A percentile compares a stretch with the other conserved stretches of the same genome.
phyloP scores from a whole-genome alignment of 1,140 invertebrate species.

The Caenorhabditis briggsae region DNA sequence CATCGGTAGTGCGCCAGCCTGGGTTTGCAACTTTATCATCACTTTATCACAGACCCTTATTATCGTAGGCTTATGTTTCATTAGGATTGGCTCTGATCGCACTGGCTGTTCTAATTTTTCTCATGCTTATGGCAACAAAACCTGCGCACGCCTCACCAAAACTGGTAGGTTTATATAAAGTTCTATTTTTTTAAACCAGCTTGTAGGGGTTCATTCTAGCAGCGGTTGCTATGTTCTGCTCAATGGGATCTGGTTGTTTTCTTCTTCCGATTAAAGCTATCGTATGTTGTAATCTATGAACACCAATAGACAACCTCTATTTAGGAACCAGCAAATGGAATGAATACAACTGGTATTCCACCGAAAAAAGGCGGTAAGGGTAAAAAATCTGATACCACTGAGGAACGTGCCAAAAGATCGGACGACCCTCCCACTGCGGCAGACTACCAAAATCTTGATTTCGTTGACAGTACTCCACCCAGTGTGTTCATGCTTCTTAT shows the following conservation, averaged over 20 bases:
- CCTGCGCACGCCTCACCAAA: background rate
- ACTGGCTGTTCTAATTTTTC: background rate
- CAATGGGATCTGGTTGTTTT: background rate
- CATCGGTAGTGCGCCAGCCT: background rate
- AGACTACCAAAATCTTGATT: background rate
- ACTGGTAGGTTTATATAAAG: background rate
- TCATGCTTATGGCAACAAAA: background rate
- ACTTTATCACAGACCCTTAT: background rate
- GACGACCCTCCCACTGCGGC: background rate
- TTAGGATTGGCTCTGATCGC: background rate
- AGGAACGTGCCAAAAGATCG: background rate
- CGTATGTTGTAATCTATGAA: background rate
- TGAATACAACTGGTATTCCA: background rate
- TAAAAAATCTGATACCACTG: background rate
- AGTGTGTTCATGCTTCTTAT: conserved; percentile 40
- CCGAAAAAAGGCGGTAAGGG: background rate
- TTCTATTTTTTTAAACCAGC: background rate
- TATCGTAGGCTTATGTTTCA: conserved; percentile 3
- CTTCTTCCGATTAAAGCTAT: conserved; percentile 1
- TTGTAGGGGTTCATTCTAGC: background rate
- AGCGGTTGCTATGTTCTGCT: background rate
- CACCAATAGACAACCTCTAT: too few relatives aligned
- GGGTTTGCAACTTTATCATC: background rate
- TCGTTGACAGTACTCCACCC: background rate
- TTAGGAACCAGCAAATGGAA: background rate